phyloP scores from a whole-genome alignment of 2,113 vertebrate genomes.

The Arenaria interpres region DNA sequence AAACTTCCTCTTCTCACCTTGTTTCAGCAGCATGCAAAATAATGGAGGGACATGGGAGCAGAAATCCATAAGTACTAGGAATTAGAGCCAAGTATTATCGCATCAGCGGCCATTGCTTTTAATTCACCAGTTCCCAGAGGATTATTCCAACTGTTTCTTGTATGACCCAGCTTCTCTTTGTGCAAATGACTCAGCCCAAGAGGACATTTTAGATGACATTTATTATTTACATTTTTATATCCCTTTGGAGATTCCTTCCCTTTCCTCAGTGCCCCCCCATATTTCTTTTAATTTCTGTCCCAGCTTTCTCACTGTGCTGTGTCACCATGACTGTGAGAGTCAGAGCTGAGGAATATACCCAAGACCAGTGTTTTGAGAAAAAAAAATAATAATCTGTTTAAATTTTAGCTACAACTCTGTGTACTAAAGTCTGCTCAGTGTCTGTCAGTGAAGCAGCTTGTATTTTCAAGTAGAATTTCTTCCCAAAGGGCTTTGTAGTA shows the following conservation, averaged over 20 bases:
- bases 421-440: not conserved
- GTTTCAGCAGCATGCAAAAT: not conserved
- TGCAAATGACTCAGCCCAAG: slow-evolving; percentile 3
- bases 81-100: not conserved
- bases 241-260: not conserved
- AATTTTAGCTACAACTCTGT: not conserved
- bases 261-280: not conserved
- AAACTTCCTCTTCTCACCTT: not conserved
- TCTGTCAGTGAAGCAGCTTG: not conserved
- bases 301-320: not conserved
- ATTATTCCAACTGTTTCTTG: not conserved
- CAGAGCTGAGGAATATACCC: not conserved
- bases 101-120: not conserved
- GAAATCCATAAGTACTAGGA: not conserved
- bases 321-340: not conserved
- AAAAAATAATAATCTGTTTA: not conserved
- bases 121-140: not conserved
- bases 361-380: not conserved
- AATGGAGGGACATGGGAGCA: not conserved
- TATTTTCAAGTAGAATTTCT: not conserved
- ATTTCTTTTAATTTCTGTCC: not conserved
- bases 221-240: slow-evolving; percentile 31
- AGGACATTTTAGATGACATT: not conserved
- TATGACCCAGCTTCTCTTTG: not conserved
- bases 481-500: not conserved